phyloP scores from a whole-genome alignment of 2,888 invertebrate species.

The Netelia virgata region DNA sequence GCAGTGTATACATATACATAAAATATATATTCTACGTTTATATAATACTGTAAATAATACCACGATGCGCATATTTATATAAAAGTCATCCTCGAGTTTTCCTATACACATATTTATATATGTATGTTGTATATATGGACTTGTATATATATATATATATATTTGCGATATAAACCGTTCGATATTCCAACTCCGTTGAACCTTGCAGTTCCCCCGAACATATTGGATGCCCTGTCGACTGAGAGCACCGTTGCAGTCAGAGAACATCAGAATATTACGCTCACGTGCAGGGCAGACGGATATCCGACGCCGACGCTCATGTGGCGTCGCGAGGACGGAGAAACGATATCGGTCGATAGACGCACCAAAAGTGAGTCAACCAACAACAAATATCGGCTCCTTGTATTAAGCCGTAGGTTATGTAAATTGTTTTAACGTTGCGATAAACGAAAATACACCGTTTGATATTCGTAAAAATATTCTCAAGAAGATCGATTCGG shows the following conservation, averaged over 20 bases:
- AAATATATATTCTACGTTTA: conserved; percentile 64
- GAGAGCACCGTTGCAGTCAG: conserved; percentile 96
- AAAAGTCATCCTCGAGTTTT: conserved; percentile 32
- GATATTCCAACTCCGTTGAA: conserved; percentile 66
- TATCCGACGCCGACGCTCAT: conserved; percentile 96
- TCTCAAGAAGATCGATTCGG: too few relatives aligned
- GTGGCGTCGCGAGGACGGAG: conserved; percentile 97
- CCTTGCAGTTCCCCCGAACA: conserved; percentile 95
- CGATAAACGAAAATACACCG: too few relatives aligned
- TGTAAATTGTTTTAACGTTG: neutral
- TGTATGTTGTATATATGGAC: neutral
- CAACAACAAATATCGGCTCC: neutral
- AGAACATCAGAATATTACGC: conserved; percentile 97
- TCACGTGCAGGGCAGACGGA: conserved; percentile 96
- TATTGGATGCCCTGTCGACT: conserved; percentile 95
- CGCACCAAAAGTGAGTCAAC: conserved; percentile 91
- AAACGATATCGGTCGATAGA: conserved; percentile 93
- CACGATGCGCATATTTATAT: conserved; percentile 29
- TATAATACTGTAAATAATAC: conserved; percentile 56
- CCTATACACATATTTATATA: conserved; percentile 1
- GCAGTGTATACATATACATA: conserved; percentile 52
- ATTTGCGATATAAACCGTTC: conserved; percentile 53
- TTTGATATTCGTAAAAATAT: too few relatives aligned
- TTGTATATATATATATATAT: neutral
- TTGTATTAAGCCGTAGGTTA: neutral